A percentile compares a stretch with the other conserved stretches of the same genome.
phyloP scores from a whole-genome alignment of 1,140 invertebrate species.

The Drosophila funebris region DNA sequence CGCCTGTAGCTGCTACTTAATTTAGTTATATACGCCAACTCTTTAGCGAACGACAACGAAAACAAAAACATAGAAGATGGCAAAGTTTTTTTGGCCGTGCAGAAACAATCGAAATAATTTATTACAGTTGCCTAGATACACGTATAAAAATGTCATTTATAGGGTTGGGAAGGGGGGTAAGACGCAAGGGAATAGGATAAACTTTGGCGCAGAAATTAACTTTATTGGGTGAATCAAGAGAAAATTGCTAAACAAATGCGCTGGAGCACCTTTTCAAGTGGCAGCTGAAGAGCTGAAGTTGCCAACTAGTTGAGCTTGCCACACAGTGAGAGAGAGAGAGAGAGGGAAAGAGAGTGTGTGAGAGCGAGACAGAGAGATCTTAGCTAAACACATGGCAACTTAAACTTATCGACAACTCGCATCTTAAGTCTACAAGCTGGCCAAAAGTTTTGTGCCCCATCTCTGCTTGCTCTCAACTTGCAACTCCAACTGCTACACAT shows the following conservation, averaged over 20 bases:
- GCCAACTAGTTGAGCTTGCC: constrained; percentile 72
- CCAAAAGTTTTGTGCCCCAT: constrained; percentile 66
- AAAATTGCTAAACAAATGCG: constrained; percentile 81
- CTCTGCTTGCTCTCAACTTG: not conserved
- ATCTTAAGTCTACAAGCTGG: constrained; percentile 74
- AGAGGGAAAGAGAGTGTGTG: constrained; percentile 12
- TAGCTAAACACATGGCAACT: constrained; percentile 78
- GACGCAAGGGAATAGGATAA: constrained; percentile 4
- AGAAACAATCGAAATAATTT: constrained; percentile 53
- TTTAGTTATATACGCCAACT: constrained; percentile 25
- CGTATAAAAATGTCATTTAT: constrained; percentile 79
- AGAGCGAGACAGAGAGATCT: constrained; percentile 13
- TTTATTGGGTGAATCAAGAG: constrained; percentile 79
- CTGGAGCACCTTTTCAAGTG: constrained; percentile 72
- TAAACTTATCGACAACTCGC: constrained; percentile 76
- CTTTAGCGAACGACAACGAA: not conserved
- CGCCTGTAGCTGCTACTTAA: constrained; percentile 8
- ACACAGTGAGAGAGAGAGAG: constrained; percentile 1
- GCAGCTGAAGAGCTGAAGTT: constrained; percentile 43
- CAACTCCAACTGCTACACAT: not conserved
- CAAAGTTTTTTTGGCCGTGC: constrained; percentile 17
- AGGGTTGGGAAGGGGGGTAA: not conserved
- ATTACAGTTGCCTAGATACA: constrained; percentile 35
- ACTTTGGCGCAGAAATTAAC: constrained; percentile 65
- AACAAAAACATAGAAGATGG: not conserved